Percentiles rank a stretch among this genome's conserved stretches.
phyloP scores from a whole-genome alignment of 2,113 vertebrate genomes.

The Coryphaenoides rupestris region DNA sequence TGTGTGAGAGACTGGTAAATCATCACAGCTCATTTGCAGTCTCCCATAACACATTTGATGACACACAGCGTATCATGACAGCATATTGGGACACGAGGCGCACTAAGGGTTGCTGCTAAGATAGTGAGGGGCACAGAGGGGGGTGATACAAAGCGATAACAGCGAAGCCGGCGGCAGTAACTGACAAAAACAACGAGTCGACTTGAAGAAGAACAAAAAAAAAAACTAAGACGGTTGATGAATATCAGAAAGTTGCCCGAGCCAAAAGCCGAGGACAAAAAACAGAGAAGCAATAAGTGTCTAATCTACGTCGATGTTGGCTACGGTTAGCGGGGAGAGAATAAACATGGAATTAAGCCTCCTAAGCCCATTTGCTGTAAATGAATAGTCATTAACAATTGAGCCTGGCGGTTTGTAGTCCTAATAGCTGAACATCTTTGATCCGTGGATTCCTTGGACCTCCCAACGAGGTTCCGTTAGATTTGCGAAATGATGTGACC shows the following conservation, averaged over 20 bases:
- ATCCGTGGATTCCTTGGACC: no score
- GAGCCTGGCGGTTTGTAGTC: no score
- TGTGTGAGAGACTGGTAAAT: no score
- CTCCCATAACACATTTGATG: no score
- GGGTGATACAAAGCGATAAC: slow-evolving; percentile 20
- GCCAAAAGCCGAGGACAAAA: slow-evolving; percentile 19
- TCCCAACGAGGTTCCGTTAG: no score
- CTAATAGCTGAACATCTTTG: no score
- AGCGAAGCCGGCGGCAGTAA: slow-evolving; percentile 46
- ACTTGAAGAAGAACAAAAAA: slow-evolving; percentile 28
- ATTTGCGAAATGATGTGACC: no score
- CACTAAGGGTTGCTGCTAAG: neutral
- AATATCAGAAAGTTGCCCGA: slow-evolving; percentile 37
- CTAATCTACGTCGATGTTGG: slow-evolving; percentile 4
- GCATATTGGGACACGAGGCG: neutral
- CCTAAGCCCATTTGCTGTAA: slow-evolving; percentile 10
- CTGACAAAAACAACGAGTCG: slow-evolving; percentile 40
- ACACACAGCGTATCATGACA: no score
- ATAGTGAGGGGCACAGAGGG: neutral
- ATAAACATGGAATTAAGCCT: neutral
- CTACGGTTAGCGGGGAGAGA: neutral
- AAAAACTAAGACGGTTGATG: no score
- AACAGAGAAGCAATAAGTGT: slow-evolving; percentile 46
- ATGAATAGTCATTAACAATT: no score
- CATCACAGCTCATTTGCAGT: no score